These are phyloP conservation scores for Acanthosepion pharaonis DNA, from an alignment of 2,888 invertebrate genomes.

Conservation along the genomic window DNA sequence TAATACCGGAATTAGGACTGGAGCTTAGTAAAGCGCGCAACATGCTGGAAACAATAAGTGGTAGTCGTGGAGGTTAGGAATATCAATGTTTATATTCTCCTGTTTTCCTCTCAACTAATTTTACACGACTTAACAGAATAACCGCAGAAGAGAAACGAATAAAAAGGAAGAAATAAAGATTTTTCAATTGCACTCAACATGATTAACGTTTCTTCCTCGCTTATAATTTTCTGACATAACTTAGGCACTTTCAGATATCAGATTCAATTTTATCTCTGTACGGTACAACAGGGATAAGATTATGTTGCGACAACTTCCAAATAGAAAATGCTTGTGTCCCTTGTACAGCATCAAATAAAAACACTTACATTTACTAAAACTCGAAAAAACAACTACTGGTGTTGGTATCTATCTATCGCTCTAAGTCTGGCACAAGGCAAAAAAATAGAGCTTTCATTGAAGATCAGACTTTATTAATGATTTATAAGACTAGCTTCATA, in stretches of 20 bases:
- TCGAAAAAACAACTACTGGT: too few species aligned
- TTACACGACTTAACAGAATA: background rate
- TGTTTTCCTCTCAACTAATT: background rate
- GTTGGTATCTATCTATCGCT: too few species aligned
- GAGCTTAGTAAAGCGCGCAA: background rate
- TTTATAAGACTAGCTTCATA: background rate
- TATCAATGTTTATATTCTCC: background rate
- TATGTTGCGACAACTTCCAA: too few species aligned
- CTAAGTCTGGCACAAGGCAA: background rate
- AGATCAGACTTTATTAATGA: background rate
- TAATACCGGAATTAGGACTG: background rate
- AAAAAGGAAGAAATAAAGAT: background rate
- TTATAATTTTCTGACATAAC: background rate
- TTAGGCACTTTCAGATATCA: too few species aligned
- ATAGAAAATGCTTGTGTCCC: too few species aligned
- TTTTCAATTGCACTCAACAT: background rate
- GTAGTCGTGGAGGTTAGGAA: constrained; percentile 25
- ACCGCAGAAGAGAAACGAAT: too few species aligned
- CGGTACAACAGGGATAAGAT: too few species aligned
- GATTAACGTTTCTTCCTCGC: background rate
- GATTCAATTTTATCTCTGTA: too few species aligned
- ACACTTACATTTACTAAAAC: too few species aligned
- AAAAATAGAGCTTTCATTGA: background rate
- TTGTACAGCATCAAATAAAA: too few species aligned
- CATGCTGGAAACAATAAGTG: background rate